Evolutionary conservation across 2,113 vertebrate genomes (phyloP), one percentile per base, ranked within the genome.

Genomic region (Oplegnathus fasciatus): DNA sequence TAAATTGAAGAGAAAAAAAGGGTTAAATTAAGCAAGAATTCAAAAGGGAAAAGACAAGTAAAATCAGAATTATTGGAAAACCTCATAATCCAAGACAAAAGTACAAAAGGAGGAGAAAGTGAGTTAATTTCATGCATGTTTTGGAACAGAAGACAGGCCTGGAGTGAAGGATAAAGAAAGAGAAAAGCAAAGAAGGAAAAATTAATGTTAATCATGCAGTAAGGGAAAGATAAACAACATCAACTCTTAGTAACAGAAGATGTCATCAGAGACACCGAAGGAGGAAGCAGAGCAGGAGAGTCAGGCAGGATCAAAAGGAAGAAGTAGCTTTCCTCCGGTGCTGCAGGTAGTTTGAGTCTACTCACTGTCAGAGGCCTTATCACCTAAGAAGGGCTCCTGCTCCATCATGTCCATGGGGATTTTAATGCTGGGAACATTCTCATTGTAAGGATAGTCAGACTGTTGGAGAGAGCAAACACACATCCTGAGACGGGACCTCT

Each of bases 401-500:
- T 99, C 98, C 98, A 99, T 97, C 95, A 98, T 98, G 96, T 99
- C 98, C 98, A 99, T 98, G 94, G 98, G 97, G 78, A 99, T 99
- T 98, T 99, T 99, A 97, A 99, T 98, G 97, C 97, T 98, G 96
- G 98, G 97, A 90, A 97, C 95, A 79, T 97, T 99, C 95, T 99
- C 98, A 96, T 92, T 97, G 96, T 98, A 99, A 90, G 97, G 97
- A 94, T 95, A 98, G 96, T 99, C 98, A 89, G 97, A 99, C 98
- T 99, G 98, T 96, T 95, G 95, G 97, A 95, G 83, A 95, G 88
- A 97, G 80, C 79, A 90, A 60, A 92, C 72, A 86, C 74, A 79
- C 73, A 85, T 77, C 61, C 84, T 88, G 50, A 88, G 86, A 85
- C n/a, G 2, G 28, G 50, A 66, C 40, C 48, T 64, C 34, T 28